Conservation (phyloP, 2,888 invertebrate species). For the Amphimallon solstitiale region DNA sequence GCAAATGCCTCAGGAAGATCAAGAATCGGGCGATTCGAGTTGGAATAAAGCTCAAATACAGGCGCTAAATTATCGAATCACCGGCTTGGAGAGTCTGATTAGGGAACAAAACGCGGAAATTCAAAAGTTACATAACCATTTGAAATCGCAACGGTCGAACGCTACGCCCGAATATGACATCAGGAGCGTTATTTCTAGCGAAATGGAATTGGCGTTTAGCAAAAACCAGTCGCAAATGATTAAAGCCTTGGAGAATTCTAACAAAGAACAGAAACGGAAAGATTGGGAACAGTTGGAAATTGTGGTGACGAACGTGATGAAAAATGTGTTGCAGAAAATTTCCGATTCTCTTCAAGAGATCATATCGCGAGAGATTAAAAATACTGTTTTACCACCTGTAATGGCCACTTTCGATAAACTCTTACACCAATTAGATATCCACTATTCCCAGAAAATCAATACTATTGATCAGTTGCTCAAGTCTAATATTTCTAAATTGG, state of each 20-base stretch:
- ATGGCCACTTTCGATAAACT: slow-evolving; percentile 77
- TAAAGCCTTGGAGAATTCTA: slow-evolving; percentile 59
- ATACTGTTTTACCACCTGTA: slow-evolving; percentile 67
- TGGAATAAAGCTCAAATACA: slow-evolving; percentile 52
- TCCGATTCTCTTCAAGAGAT: slow-evolving; percentile 68
- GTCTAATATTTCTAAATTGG: slow-evolving; percentile 82
- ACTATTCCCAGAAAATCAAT: slow-evolving; percentile 77
- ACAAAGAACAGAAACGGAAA: slow-evolving; percentile 61
- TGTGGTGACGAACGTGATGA: slow-evolving; percentile 66
- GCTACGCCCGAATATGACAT: slow-evolving; percentile 46
- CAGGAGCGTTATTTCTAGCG: slow-evolving; percentile 55
- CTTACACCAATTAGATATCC: slow-evolving; percentile 77
- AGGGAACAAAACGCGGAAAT: slow-evolving; percentile 57
- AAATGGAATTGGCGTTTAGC: slow-evolving; percentile 58
- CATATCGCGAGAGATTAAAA: slow-evolving; percentile 68
- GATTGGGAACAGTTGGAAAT: slow-evolving; percentile 66
- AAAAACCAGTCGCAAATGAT: slow-evolving; percentile 59
- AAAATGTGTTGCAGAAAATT: slow-evolving; percentile 65
- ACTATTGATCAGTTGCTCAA: slow-evolving; percentile 79
- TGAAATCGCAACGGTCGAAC: slow-evolving; percentile 50
- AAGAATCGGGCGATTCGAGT: slow-evolving; percentile 37
- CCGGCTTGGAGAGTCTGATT: slow-evolving; percentile 55
- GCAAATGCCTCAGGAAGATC: slow-evolving; percentile 21
- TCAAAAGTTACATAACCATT: slow-evolving; percentile 55
- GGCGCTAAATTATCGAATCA: slow-evolving; percentile 55